A percentile compares a stretch with the other conserved stretches of the same genome.
phyloP scores from a whole-genome alignment of 1,140 invertebrate species.

The Drosophila watanabei region DNA sequence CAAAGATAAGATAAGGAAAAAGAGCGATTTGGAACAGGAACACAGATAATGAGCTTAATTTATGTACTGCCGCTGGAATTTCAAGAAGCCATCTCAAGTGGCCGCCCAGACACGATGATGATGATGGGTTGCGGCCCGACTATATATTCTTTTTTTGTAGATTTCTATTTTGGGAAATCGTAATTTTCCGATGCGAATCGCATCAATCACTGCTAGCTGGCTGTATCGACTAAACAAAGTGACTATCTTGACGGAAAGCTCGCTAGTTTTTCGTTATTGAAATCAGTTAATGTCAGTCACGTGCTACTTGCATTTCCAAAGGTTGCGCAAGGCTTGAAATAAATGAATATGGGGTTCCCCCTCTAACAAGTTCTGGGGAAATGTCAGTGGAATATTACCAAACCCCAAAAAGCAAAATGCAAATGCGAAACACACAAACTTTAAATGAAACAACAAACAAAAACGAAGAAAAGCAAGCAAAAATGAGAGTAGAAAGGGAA shows the following conservation, averaged over 20 bases:
- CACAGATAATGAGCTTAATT: constrained; percentile 36
- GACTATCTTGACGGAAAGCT: constrained; percentile 8
- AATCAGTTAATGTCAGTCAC: constrained; percentile 67
- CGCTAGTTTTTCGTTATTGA: constrained; percentile 10
- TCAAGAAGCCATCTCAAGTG: constrained; percentile 42
- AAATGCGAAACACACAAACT: constrained; percentile 55
- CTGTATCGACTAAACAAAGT: constrained; percentile 58
- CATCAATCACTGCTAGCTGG: constrained; percentile 40
- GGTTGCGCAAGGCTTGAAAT: constrained; percentile 39
- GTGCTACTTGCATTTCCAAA: constrained; percentile 40
- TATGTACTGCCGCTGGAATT: constrained; percentile 32
- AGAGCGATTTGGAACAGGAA: constrained; percentile 25
- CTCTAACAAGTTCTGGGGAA: constrained; percentile 43
- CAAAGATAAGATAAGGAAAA: constrained; percentile 40
- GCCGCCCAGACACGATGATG: too few species aligned
- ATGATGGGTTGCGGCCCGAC: too few species aligned
- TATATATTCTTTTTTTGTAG: neutral
- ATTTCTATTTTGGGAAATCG: constrained; percentile 31
- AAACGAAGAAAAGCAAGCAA: constrained; percentile 8
- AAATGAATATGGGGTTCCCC: neutral
- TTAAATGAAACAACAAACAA: constrained; percentile 35
- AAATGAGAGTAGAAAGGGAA: neutral
- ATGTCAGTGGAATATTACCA: constrained; percentile 64
- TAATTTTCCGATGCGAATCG: constrained; percentile 23
- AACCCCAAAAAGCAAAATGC: constrained; percentile 49